phyloP scores from a whole-genome alignment of 2,113 vertebrate species.

The Lycaon pictus region DNA sequence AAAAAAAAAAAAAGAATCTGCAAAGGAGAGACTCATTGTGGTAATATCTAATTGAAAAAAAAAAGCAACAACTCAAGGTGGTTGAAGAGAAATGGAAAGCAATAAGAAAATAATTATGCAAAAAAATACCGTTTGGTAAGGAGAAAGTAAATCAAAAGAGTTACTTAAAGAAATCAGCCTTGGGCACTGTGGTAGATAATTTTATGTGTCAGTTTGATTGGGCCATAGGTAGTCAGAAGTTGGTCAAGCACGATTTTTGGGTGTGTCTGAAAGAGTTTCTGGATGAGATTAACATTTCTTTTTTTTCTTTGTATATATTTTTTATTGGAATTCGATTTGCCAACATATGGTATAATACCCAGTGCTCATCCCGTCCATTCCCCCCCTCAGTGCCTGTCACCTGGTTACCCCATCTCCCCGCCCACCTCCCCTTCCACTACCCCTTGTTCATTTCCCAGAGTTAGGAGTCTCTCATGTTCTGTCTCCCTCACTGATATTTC shows the following conservation, averaged over 20 bases:
- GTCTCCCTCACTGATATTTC: too few species aligned
- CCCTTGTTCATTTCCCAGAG: too few species aligned
- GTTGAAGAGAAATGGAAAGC: slow-evolving; percentile 32
- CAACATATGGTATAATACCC: too few species aligned
- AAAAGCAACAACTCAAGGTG: background rate
- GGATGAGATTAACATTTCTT: background rate
- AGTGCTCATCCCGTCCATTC: too few species aligned
- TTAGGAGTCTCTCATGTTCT: too few species aligned
- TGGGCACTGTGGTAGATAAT: background rate
- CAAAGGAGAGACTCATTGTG: background rate
- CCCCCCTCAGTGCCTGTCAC: too few species aligned
- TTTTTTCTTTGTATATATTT: too few species aligned
- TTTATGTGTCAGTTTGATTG: background rate
- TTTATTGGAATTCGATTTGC: too few species aligned
- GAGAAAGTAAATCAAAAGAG: slow-evolving; percentile 11
- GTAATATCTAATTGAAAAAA: background rate
- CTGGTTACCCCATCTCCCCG: too few species aligned
- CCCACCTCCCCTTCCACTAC: too few species aligned
- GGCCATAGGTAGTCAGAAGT: background rate
- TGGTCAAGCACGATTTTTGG: background rate
- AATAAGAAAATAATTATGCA: background rate
- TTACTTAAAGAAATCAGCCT: background rate
- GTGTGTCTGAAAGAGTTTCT: background rate
- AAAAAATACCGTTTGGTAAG: background rate
- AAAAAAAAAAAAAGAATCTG: background rate